Percentiles rank a stretch among this genome's conserved stretches.
phyloP scores from a whole-genome alignment of 1,140 invertebrate genomes.

The Caerostris extrusa region DNA sequence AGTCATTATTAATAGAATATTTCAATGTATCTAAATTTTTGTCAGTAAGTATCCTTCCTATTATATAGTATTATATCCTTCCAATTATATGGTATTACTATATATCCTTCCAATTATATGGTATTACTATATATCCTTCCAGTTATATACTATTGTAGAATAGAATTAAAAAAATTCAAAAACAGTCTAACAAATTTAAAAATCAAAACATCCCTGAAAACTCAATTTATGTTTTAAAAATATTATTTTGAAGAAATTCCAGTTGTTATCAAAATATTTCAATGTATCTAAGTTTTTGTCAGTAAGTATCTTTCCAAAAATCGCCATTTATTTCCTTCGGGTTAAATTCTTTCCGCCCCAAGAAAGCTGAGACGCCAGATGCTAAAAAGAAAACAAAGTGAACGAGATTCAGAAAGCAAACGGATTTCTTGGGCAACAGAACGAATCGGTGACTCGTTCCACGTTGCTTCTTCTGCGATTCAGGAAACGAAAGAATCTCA shows the following conservation, averaged over 20 bases:
- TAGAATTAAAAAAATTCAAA: too few species aligned
- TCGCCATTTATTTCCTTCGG: background rate
- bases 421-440: background rate
- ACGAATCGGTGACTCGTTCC: background rate
- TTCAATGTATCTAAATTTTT: background rate
- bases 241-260: too few species aligned
- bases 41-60: background rate
- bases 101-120: background rate
- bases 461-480: background rate
- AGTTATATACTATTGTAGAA: too few species aligned
- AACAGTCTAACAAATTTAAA: too few species aligned
- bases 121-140: background rate
- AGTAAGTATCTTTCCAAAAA: background rate
- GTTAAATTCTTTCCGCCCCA: background rate
- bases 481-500: background rate
- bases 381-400: background rate
- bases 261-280: too few species aligned
- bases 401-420: background rate
- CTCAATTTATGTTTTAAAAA: too few species aligned
- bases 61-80: too few species aligned
- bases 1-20: too few species aligned
- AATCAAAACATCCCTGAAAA: too few species aligned
- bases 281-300: background rate
- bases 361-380: background rate
- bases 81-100: background rate